Evolutionary conservation across 2,797 vertebrate genomes (phyloP).

Genomic region (Coendou prehensilis): DNA sequence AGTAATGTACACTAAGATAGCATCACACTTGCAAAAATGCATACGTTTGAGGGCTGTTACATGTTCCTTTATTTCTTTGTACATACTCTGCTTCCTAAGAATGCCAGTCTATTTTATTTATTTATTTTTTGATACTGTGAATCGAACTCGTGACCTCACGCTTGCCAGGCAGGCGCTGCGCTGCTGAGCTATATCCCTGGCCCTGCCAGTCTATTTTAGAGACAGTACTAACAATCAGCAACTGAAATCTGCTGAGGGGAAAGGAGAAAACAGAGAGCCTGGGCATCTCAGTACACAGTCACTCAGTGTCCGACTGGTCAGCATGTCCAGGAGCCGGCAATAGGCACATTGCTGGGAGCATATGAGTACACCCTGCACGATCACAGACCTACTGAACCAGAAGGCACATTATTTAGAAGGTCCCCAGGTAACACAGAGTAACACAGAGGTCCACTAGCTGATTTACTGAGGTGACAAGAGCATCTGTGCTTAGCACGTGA

Average conservation of each 20-base stretch:
- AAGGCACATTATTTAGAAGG: conserved; percentile 29
- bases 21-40: background rate
- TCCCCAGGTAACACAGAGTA: background rate
- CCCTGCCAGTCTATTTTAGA: background rate
- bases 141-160: too few relatives aligned
- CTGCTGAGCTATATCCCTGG: too few relatives aligned
- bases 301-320: background rate
- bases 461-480: background rate
- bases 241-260: background rate
- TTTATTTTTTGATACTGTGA: too few relatives aligned
- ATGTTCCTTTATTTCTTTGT: background rate
- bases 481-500: background rate
- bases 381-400: background rate
- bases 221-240: background rate
- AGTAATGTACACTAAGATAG: background rate
- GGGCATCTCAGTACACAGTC: background rate
- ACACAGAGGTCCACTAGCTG: background rate
- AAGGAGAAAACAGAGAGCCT: background rate
- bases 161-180: too few relatives aligned
- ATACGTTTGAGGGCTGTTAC: background rate
- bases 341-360: background rate
- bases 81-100: background rate
- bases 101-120: background rate
- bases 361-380: background rate
- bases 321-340: background rate